These are phyloP conservation scores for Torymus texanus DNA, from an alignment of 2,888 invertebrate genomes.

Conservation along the genomic window DNA sequence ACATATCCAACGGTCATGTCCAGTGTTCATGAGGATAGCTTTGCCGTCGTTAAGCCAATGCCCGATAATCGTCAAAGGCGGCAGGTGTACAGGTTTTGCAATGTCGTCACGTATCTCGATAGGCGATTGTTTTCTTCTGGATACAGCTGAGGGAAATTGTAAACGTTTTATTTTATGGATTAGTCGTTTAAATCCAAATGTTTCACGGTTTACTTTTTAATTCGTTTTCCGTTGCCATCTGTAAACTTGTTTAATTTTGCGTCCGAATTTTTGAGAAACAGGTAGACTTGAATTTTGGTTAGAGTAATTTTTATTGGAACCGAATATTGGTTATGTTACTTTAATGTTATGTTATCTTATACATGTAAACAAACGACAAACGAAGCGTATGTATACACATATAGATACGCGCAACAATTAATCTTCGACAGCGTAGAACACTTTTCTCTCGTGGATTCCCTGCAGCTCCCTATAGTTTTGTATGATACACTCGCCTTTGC, in stretches of 20 bases:
- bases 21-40: conserved; percentile 63
- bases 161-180: too few relatives aligned
- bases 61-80: conserved; percentile 65
- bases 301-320: not conserved
- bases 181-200: too few relatives aligned
- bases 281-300: not conserved
- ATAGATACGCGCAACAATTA: not conserved
- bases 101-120: conserved; percentile 65
- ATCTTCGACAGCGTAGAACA: conserved; percentile 23
- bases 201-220: conserved; percentile 42
- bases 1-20: conserved; percentile 60
- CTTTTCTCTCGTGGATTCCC: conserved; percentile 66
- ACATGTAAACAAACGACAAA: conserved; percentile 16
- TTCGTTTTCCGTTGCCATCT: conserved; percentile 45
- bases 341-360: not conserved
- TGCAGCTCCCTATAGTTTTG: conserved; percentile 78
- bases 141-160: conserved; percentile 44
- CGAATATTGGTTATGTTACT: not conserved
- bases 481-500: conserved; percentile 74
- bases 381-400: too few relatives aligned
- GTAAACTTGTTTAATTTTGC: not conserved
- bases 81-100: conserved; percentile 57
- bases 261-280: too few relatives aligned
- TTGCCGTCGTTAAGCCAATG: conserved; percentile 69
- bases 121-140: conserved; percentile 65